phyloP scores from a whole-genome alignment of 1,140 invertebrate species.

The Nephotettix cincticeps region DNA sequence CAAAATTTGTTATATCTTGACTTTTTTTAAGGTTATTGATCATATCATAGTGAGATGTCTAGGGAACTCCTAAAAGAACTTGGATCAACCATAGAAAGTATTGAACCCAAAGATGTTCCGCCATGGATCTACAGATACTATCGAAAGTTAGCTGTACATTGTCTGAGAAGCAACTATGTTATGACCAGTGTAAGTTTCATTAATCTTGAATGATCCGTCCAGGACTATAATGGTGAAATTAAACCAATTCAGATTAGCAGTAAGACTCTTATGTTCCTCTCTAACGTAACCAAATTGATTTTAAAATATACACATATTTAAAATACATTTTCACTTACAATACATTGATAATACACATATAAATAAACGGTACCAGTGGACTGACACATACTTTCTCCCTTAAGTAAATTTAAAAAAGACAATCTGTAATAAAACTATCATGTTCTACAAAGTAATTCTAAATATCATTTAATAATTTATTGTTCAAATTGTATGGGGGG shows the following conservation, averaged over 20 bases:
- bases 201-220: too few species aligned
- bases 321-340: background rate
- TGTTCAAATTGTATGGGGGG: too few species aligned
- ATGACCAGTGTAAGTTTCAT: background rate
- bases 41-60: too few species aligned
- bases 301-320: background rate
- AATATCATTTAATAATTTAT: too few species aligned
- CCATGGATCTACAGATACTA: background rate
- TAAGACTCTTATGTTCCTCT: background rate
- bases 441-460: too few species aligned
- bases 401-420: too few species aligned
- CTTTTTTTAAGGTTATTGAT: too few species aligned
- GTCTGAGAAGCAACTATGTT: background rate
- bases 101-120: background rate
- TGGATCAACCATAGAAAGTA: background rate
- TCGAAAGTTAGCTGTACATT: background rate
- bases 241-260: background rate
- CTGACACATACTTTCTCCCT: too few species aligned
- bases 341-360: too few species aligned
- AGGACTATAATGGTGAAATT: background rate
- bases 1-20: too few species aligned
- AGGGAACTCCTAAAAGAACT: background rate
- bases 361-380: too few species aligned
- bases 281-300: background rate
- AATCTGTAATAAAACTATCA: too few species aligned